These are phyloP conservation scores for Daphoenositta chrysoptera DNA, from an alignment of 2,113 vertebrate species.

Conservation along the genomic window DNA sequence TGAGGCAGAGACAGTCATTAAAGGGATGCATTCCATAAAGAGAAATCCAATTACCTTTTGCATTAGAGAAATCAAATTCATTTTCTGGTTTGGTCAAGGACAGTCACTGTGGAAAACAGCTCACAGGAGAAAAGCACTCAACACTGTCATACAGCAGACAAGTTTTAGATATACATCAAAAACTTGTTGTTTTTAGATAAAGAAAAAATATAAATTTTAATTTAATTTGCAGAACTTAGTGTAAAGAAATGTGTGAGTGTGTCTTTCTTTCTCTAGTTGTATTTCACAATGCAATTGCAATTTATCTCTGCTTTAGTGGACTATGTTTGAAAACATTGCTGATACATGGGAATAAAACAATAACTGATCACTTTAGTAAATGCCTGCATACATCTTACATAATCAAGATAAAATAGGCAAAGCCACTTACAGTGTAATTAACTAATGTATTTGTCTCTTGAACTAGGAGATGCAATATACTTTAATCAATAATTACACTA, in stretches of 20 bases:
- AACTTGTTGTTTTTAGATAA: neutral
- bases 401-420: neutral
- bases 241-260: neutral
- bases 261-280: neutral
- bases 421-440: neutral
- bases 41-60: conserved; percentile 76
- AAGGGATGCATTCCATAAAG: conserved; percentile 70
- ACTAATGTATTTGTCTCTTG: neutral
- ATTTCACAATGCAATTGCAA: neutral
- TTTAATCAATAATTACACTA: neutral
- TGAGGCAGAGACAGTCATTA: conserved; percentile 67
- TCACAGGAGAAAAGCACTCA: neutral
- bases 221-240: neutral
- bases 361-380: neutral
- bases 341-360: neutral
- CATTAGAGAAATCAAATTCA: conserved; percentile 77
- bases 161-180: neutral
- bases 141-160: neutral
- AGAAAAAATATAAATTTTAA: neutral
- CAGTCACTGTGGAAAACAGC: conserved; percentile 35
- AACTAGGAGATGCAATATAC: neutral
- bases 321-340: neutral
- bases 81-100: conserved; percentile 72
- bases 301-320: neutral
- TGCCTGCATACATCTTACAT: neutral